Evolutionary conservation across 2,797 vertebrate genomes (phyloP), one percentile per base, ranked within the genome.

Genomic region (Petrocephalus sullivani): DNA sequence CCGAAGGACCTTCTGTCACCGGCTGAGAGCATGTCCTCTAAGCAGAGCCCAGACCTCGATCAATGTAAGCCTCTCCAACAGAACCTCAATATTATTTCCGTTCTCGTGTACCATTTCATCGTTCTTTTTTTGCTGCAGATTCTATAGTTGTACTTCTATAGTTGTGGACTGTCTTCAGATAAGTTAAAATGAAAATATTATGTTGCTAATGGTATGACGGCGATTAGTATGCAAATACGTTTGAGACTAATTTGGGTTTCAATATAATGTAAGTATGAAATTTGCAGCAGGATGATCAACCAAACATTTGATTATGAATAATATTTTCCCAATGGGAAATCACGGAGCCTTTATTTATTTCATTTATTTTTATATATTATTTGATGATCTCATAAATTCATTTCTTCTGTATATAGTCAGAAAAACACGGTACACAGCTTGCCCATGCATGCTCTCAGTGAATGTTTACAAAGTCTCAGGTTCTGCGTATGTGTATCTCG

Each of bases 41-140:
- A 85, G 71, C 53, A 54, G 33, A 85, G 37, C 89, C 84, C 46
- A 85, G 83, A 60, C 84, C 41, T 51, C 46, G 49, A 83, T 14
- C 75, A 85, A 83, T 67, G 89, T 89, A 75, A 89, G 86, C 7
- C 61, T 4, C 61, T 57, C 58, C 21, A 5, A 16, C n/a, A 67
- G 21, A 46, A 60, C 57, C 33, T 64, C 37, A 87, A 88, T 85
- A 86, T 86, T 37, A 85, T 89, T 89, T 61, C 58, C 53, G 37
- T 9, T 19, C 23, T 23, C 3, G 41, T 51, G 10, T 28, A 4
- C 81, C 49, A 83, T 83, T 51, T 51, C 0, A 83, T 46, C 53
- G 49, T 53, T 49, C 53, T 19, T 28, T 28, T 28, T 28, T 28
- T 28, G 10, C 8, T 8, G 41, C 9, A 1, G 1, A 83, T 23